These are phyloP conservation scores for Bombus confusus DNA, from an alignment of 1,140 invertebrate genomes.

Conservation along the genomic window DNA sequence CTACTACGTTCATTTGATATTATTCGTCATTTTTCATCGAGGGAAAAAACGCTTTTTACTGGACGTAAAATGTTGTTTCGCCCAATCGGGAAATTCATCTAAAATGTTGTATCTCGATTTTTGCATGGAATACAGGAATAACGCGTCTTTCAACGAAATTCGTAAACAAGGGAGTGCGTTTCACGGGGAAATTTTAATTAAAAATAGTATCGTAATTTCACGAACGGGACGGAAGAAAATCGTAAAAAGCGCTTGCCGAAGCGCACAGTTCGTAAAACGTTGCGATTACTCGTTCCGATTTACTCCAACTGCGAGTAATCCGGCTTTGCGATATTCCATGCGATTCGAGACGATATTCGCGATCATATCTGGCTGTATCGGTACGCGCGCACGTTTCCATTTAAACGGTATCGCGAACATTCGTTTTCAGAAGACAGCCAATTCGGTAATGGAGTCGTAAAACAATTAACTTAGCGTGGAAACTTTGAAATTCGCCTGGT, in stretches of 20 bases:
- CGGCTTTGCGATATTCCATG: not conserved
- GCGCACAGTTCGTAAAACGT: not conserved
- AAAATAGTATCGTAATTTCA: not conserved
- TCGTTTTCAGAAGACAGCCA: not conserved
- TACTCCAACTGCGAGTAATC: not conserved
- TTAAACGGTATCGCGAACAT: not conserved
- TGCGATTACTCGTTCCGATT: not conserved
- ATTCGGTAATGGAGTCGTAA: not conserved
- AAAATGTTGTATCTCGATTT: not conserved
- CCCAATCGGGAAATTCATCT: not conserved
- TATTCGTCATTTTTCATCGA: conserved; percentile 3
- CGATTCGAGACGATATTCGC: not conserved
- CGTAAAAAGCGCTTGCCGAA: not conserved
- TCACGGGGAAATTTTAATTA: conserved; percentile 2
- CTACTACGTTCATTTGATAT: not conserved
- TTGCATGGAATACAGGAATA: not conserved
- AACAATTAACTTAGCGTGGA: not conserved
- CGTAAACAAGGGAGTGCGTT: no score
- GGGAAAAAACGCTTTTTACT: not conserved
- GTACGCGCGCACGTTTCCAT: not conserved
- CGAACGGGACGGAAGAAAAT: not conserved
- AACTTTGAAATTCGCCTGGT: not conserved
- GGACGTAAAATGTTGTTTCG: not conserved
- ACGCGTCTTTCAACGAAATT: not conserved
- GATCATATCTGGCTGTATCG: not conserved